These are phyloP conservation scores for Nymphicus hollandicus DNA, from an alignment of 2,113 vertebrate species.

Conservation along the genomic window DNA sequence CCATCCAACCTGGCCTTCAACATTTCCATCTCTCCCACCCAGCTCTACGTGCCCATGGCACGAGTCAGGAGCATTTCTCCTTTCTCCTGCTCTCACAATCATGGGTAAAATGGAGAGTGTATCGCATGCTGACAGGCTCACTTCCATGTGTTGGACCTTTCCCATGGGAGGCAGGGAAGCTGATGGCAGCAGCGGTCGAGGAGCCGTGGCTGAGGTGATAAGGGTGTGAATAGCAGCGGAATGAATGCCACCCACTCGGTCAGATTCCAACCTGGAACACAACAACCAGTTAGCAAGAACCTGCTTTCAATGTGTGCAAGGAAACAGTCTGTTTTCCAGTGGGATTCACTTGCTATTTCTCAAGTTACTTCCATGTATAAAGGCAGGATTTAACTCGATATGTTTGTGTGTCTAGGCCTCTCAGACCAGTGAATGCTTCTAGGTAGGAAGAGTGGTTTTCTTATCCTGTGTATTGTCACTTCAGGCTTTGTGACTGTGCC, in stretches of 20 bases:
- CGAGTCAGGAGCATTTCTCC: background rate
- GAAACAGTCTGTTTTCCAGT: background rate
- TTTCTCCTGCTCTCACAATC: background rate
- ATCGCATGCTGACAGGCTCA: fast-evolving
- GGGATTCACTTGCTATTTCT: background rate
- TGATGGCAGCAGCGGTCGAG: fast-evolving
- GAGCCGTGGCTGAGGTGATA: background rate
- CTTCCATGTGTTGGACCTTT: background rate
- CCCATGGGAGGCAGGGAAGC: background rate
- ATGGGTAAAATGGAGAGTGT: fast-evolving
- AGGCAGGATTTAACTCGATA: background rate
- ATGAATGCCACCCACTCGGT: background rate
- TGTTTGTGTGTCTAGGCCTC: background rate
- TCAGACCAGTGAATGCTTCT: background rate
- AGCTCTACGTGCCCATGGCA: fast-evolving
- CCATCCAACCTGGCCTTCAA: background rate
- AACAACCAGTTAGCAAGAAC: background rate
- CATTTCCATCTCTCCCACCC: background rate
- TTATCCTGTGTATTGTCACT: background rate
- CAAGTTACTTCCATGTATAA: background rate
- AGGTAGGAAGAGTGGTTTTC: background rate
- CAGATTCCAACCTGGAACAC: background rate
- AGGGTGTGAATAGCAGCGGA: background rate
- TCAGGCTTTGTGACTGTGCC: background rate
- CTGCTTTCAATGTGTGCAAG: background rate